Evolutionary conservation across 2,888 invertebrate genomes (phyloP).

Genomic region (Hetaerina titia): DNA sequence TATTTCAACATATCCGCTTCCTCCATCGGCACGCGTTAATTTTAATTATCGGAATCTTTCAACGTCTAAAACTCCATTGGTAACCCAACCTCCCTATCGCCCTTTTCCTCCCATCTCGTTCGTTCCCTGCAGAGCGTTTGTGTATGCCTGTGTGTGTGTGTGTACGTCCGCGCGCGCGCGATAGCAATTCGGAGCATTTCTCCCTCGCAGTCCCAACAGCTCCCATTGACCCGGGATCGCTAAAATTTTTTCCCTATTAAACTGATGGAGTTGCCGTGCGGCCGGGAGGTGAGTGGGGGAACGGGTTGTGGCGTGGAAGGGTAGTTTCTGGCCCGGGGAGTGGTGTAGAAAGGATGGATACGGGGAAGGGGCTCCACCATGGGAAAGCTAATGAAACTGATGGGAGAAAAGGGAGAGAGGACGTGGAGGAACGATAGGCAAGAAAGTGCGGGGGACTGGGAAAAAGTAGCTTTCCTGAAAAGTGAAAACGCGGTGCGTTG

Average conservation of each 20-base stretch:
- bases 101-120: neutral
- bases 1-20: conserved; percentile 39
- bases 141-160: neutral
- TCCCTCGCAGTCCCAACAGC: neutral
- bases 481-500: neutral
- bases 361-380: neutral
- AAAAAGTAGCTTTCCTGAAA: conserved; percentile 1
- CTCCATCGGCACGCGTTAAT: conserved; percentile 61
- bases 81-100: neutral
- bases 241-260: conserved; percentile 15
- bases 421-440: neutral
- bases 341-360: neutral
- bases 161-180: neutral
- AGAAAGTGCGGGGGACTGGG: neutral
- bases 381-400: neutral
- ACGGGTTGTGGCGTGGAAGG: neutral
- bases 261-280: neutral
- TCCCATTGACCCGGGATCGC: neutral
- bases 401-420: neutral
- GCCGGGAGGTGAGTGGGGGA: neutral
- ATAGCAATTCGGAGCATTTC: neutral
- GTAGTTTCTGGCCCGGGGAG: neutral
- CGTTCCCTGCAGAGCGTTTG: neutral
- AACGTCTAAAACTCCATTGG: conserved; percentile 23
- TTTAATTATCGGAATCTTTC: conserved; percentile 66